phyloP scores from a whole-genome alignment of 2,888 invertebrate genomes.

The Malthinus flaveolus region DNA sequence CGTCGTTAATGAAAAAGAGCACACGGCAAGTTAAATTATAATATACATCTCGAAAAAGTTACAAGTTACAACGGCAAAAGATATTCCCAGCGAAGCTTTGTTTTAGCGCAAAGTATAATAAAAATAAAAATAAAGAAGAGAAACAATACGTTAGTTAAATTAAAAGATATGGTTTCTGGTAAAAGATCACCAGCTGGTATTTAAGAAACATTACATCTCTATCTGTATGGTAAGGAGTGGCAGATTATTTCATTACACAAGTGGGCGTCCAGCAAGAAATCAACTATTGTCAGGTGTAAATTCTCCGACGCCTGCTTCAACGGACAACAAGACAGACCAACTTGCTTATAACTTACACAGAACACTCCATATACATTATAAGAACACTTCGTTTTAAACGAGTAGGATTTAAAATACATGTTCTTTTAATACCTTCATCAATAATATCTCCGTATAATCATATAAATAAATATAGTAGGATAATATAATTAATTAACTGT shows the following conservation, averaged over 20 bases:
- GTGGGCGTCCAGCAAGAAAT: conserved; percentile 51
- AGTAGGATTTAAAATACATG: conserved; percentile 51
- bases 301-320: conserved; percentile 39
- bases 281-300: conserved; percentile 53
- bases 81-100: no score
- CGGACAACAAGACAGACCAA: conserved; percentile 35
- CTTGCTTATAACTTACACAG: conserved; percentile 46
- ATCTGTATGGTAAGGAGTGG: conserved; percentile 53
- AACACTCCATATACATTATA: conserved; percentile 33
- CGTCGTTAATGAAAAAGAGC: no score
- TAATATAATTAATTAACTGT: no score
- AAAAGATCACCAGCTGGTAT: conserved; percentile 42
- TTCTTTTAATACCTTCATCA: conserved; percentile 37
- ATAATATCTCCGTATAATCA: conserved; percentile 16
- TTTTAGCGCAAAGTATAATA: no score
- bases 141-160: no score
- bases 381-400: conserved; percentile 37
- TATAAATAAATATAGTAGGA: background rate
- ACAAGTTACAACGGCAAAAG: no score
- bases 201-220: conserved; percentile 53
- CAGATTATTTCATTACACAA: conserved; percentile 53
- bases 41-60: no score
- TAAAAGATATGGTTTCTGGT: background rate
- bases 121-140: no score
- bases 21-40: no score